Evolutionary conservation across 2,113 vertebrate genomes (phyloP).

Genomic region (Progne subis): DNA sequence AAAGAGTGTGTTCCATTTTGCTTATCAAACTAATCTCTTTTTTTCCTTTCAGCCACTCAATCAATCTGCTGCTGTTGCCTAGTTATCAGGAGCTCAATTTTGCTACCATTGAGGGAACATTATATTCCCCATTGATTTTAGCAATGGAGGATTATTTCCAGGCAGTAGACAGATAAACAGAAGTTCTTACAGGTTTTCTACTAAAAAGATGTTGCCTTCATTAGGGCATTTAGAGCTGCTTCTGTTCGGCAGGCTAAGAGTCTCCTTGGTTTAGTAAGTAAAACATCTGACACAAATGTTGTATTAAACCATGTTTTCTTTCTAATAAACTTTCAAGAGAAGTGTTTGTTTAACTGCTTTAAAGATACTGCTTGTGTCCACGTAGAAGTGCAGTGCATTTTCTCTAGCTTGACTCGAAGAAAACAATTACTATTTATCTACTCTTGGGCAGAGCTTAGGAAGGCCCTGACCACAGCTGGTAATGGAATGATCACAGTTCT

Average conservation of each 20-base stretch:
- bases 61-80: conserved; percentile 2
- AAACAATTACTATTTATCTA: not conserved
- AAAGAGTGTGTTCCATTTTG: not conserved
- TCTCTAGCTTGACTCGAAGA: not conserved
- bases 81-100: conserved; percentile 2
- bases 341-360: not conserved
- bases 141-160: not conserved
- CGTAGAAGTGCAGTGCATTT: not conserved
- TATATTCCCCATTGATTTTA: conserved; percentile 1
- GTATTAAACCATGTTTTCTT: not conserved
- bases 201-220: not conserved
- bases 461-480: not conserved
- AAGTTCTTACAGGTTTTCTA: not conserved
- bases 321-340: not conserved
- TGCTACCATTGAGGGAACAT: not conserved
- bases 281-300: not conserved
- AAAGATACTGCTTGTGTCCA: not conserved
- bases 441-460: not conserved
- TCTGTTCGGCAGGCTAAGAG: not conserved
- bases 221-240: not conserved
- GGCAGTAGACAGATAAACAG: not conserved
- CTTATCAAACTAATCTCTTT: conserved; percentile 4
- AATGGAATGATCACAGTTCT: not conserved
- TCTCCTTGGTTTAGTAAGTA: not conserved
- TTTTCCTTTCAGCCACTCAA: not conserved